Base-by-base conservation (phyloP, 2,888 invertebrate genomes). In the Erebia aethiops region DNA sequence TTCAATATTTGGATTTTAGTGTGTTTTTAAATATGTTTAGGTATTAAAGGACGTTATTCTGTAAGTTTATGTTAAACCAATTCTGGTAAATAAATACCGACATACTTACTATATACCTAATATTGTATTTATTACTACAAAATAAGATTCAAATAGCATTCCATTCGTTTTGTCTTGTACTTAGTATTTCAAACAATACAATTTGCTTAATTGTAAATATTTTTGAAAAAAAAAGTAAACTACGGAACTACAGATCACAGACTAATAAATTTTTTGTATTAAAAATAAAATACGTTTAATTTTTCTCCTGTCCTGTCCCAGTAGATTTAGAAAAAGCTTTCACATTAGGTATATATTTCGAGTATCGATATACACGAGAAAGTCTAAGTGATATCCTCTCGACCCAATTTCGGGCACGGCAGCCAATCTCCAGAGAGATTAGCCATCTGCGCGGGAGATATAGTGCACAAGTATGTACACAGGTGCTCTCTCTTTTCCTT, bases 241-340 rank as follows among this genome's bases (percentile, higher is more conserved):
- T 35, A 86, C 84, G 82, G 84, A 81, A 82, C 85, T 86, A 87
- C 89, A 84, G 85, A 87, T 87, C 87, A 87, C 83, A 87, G 89
- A 91, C 90, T 89, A 91, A 89, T 92, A 91, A 91, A 90, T 81
- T 79, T 80, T 89, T 90, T 89, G 87, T 84, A 61, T 58, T 62
- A 62, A 65, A 69, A 51, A 18, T 65, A 21, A 69, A 51, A 18
- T 62, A 21, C 64, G 13, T 43, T 18, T 56, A 56, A 56, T 35
- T 18, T 65, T 35, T 16, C n/a, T n/a, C 41, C 9, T 60, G 10
- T 54, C 18, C 35, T 35, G 26, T 26, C 35, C 35, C 35, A 7
- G 35, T 35, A 35, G 7, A 2, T 35, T 35, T 7, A 26, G 26
- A 3, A 26, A 26, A 26, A 26, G 26, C 26, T 26, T 26, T 3